A percentile compares a stretch with the other conserved stretches of the same genome.
phyloP scores from a whole-genome alignment of 2,113 vertebrate species.

The Cepphus grylle region DNA sequence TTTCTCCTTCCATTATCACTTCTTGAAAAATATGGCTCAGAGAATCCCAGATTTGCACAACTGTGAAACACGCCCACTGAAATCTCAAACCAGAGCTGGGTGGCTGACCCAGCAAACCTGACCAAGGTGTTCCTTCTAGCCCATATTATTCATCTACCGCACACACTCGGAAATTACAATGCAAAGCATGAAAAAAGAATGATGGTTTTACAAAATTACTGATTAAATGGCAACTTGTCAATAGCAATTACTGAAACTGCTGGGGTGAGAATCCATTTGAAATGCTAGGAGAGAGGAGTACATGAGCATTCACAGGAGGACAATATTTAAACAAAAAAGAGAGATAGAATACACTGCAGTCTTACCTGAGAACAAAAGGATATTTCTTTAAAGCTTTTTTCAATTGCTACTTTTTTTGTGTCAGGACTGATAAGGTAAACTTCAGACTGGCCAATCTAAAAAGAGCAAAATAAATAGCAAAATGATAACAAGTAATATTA shows the following conservation, averaged over 20 bases:
- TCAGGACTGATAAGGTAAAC: conserved; percentile 98
- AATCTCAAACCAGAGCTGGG: not conserved
- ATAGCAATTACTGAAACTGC: not conserved
- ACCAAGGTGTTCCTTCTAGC: not conserved
- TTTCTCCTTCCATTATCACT: not conserved
- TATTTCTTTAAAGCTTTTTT: conserved; percentile 98
- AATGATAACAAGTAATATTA: not conserved
- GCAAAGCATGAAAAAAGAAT: not conserved
- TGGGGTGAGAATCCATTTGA: not conserved
- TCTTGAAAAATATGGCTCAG: not conserved
- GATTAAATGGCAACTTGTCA: not conserved
- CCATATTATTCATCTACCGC: not conserved
- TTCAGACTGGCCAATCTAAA: conserved; percentile 93
- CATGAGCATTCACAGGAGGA: not conserved
- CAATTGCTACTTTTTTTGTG: conserved; percentile 94
- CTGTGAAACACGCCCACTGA: not conserved
- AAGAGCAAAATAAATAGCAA: conserved; percentile 48
- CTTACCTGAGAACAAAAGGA: conserved; percentile 99
- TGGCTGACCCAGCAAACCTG: too few species aligned
- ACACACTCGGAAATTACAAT: not conserved
- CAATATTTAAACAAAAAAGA: not conserved
- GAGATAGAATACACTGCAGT: not conserved
- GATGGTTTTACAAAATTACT: not conserved
- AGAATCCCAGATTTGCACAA: not conserved
- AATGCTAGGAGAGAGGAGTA: not conserved